Base-by-base conservation (phyloP, 2,888 invertebrate genomes). In the Drosophila rellima region DNA sequence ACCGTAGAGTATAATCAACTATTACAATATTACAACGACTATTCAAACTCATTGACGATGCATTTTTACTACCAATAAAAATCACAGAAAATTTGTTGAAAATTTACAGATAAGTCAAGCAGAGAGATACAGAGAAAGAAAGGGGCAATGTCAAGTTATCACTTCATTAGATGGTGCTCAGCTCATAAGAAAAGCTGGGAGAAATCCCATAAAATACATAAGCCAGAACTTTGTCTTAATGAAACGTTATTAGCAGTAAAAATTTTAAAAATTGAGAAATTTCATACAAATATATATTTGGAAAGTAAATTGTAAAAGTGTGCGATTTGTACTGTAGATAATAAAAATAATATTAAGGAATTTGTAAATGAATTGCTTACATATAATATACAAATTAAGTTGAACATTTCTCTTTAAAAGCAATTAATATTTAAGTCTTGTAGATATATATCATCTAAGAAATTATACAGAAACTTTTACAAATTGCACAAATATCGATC, bases 61-160 rank as follows among this genome's bases (percentile, higher is more conserved):
- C 65, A 59, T 59, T 82, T 76, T 79, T 65, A 81, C 55, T 55
- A 40, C 65, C 70, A 37, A 87, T 81, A 78, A 87, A 85, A 80
- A 80, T 71, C 84, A 83, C 57, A 62, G 67, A 81, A 71, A 82
- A 87, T 80, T 83, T 82, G 80, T 84, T 68, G 45, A 62, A 79
- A 61, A 54, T 59, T 48, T 17, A 64, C 57, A 47, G 78, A 86
- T 83, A 81, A 70, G 45, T 33, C 48, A n/a, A 2, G 37, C 23
- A 42, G n/a, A 57, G 50, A 5, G 26, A 45, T 8, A 54, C 8
- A 26, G 35, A 37, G 20, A 26, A n/a, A 13, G 29, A 23, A 39
- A 0, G 31, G 1, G 40, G 15, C 20, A 55, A 55, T 48, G 50
- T 50, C 54, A 55, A 66, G 63, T 84, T 87, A 87, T 84, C 84